Conservation (phyloP, 1,140 invertebrate genomes). For the Thalassaphorura encarpata region DNA sequence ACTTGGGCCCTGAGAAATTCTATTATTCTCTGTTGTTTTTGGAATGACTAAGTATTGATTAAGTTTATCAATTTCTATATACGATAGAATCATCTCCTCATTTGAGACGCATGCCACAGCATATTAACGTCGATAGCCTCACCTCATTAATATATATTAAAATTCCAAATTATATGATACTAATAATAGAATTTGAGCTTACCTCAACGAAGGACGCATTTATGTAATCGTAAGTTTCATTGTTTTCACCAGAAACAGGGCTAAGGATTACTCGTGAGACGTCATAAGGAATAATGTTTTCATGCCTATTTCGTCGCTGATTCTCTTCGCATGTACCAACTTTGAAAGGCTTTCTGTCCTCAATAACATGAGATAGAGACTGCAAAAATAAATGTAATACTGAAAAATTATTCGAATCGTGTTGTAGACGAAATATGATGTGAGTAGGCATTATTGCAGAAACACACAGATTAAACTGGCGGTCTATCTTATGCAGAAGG, state of each 20-base stretch:
- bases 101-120: too few species aligned
- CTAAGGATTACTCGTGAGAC: constrained; percentile 76
- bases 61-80: too few species aligned
- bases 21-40: too few species aligned
- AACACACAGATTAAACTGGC: too few species aligned
- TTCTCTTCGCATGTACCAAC: constrained; percentile 76
- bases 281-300: constrained; percentile 81
- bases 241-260: constrained; percentile 53
- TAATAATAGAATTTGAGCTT: constrained; percentile 23
- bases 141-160: background rate
- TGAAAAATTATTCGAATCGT: too few species aligned
- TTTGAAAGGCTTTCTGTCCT: constrained; percentile 67
- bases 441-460: too few species aligned
- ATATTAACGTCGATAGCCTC: too few species aligned
- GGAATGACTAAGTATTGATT: too few species aligned
- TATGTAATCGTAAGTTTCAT: constrained; percentile 89
- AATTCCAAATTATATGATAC: background rate
- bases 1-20: too few species aligned
- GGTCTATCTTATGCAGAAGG: too few species aligned
- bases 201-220: constrained; percentile 95
- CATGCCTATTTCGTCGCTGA: constrained; percentile 73
- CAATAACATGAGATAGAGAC: constrained; percentile 68
- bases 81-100: too few species aligned
- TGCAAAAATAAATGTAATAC: constrained; percentile 44
- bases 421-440: too few species aligned